Base-by-base conservation (phyloP, 2,888 invertebrate species). In the Drosophila infuscata region DNA sequence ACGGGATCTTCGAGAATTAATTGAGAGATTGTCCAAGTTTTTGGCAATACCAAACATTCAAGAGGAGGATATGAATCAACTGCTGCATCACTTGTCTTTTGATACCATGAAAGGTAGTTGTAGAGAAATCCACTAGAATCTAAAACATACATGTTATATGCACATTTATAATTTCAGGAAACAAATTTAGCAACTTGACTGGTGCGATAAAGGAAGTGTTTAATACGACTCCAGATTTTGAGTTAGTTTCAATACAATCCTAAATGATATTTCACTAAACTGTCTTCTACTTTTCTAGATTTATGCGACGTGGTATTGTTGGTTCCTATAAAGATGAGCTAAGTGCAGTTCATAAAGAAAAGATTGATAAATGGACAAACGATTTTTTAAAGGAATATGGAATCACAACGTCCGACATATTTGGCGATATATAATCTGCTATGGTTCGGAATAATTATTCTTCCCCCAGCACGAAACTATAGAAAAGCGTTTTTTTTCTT, bases 301-400 rank as follows among this genome's bases (percentile, higher is more conserved):
- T 86, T 41, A 81, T 82, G 81, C 58, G 82, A 12, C 79, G 79
- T 15, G 82, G 81, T 8, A 64, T 87, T 62, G 69, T 83, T 17
- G 86, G 86, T 2, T 60, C 76, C 2, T 81, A 52, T 53, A 81
- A 70, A 32, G 75, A 83, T 54, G 81, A 87, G 48, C 33, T 86
- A 8, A 70, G 63, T 8, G 49, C 57, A 0, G 65, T 75, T 29
- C 36, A 73, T 11, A 56, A 36, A 9, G 41, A 53, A 8, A 71
- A 70, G 51, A 38, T 86, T 30, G 69, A 86, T 58, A 58, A 59
- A 11, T 84, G 82, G 81, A 70, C 78, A 0, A 7, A 11, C 0
- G 35, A 69, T 0, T 51, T 25, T 59, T 63, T 85, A 8, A 30
- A 59, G 3, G 25, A 70, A 32, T 66, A 82, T 52, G 67, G 51